Conservation (phyloP, 53 echinoderm and acorn worm genomes). For the Crossaster papposus region DNA sequence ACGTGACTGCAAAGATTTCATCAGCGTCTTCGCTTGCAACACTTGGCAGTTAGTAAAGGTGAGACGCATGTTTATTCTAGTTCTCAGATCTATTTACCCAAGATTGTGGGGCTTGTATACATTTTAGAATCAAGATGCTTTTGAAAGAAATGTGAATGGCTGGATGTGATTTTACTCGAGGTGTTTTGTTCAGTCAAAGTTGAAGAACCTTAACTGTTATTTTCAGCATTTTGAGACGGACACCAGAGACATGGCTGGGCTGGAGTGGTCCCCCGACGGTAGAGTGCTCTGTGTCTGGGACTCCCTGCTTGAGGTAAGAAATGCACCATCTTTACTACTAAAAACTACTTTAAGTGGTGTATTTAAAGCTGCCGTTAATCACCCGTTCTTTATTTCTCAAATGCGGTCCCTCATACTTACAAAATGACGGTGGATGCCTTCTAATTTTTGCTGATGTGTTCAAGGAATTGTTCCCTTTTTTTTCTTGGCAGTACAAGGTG, state of each 20-base stretch:
- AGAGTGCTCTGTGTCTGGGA: conserved; percentile 99
- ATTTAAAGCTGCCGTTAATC: too few relatives aligned
- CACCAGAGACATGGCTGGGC: conserved; percentile 85
- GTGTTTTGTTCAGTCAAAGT: not conserved
- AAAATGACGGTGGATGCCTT: too few relatives aligned
- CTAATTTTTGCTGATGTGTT: too few relatives aligned
- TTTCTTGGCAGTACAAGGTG: conserved; percentile 77
- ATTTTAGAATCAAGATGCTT: too few relatives aligned
- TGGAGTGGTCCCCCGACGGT: conserved; percentile 98
- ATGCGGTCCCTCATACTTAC: too few relatives aligned
- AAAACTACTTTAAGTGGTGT: too few relatives aligned
- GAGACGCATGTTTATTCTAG: not conserved
- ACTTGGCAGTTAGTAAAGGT: conserved; percentile 99
- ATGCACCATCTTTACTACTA: too few relatives aligned
- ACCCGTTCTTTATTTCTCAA: too few relatives aligned
- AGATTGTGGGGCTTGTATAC: too few relatives aligned
- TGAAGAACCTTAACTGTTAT: not conserved
- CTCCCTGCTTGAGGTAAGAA: conserved; percentile 85
- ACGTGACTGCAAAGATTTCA: conserved; percentile 92
- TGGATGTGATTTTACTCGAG: not conserved
- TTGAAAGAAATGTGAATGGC: too few relatives aligned
- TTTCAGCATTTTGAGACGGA: conserved; percentile 97
- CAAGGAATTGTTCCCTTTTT: not conserved
- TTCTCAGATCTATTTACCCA: too few relatives aligned
- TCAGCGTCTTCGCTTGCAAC: conserved; percentile 95